Conservation (phyloP, 2,797 vertebrate species). For the Euthynnus affinis region DNA sequence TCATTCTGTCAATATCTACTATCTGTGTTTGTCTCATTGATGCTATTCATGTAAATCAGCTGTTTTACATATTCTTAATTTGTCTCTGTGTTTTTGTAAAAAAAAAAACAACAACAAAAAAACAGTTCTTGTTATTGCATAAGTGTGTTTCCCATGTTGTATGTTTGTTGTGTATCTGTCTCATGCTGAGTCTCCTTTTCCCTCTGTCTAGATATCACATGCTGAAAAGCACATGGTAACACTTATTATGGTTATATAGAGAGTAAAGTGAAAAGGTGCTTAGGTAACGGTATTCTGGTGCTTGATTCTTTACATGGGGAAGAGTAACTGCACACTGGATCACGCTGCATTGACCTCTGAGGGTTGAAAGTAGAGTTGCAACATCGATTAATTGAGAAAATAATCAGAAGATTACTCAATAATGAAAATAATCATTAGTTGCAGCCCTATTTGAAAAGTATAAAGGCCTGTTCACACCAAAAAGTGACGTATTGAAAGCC, state of each 20-base stretch:
- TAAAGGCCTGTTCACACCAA: background rate
- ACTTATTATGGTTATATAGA: constrained; percentile 24
- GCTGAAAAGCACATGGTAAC: constrained; percentile 79
- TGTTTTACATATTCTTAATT: background rate
- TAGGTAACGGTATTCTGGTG: constrained; percentile 38
- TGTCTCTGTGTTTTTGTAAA: background rate
- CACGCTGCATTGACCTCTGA: constrained; percentile 40
- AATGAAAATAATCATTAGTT: no score
- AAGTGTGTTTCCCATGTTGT: constrained; percentile 9
- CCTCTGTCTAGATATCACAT: constrained; percentile 65
- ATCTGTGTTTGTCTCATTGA: background rate
- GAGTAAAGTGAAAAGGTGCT: constrained; percentile 17
- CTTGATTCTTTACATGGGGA: constrained; percentile 32
- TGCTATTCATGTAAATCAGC: background rate
- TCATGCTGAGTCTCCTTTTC: constrained; percentile 42
- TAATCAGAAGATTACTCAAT: no score
- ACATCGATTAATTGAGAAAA: no score
- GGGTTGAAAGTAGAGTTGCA: background rate
- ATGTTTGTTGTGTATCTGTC: constrained; percentile 34
- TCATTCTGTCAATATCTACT: background rate
- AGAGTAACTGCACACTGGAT: constrained; percentile 41
- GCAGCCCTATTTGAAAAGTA: background rate
- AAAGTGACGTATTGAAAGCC: background rate
- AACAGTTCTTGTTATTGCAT: constrained; percentile 4
- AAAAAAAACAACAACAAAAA: no score